Conservation (phyloP, 2,113 vertebrate species). For the Amphiprion percula region DNA sequence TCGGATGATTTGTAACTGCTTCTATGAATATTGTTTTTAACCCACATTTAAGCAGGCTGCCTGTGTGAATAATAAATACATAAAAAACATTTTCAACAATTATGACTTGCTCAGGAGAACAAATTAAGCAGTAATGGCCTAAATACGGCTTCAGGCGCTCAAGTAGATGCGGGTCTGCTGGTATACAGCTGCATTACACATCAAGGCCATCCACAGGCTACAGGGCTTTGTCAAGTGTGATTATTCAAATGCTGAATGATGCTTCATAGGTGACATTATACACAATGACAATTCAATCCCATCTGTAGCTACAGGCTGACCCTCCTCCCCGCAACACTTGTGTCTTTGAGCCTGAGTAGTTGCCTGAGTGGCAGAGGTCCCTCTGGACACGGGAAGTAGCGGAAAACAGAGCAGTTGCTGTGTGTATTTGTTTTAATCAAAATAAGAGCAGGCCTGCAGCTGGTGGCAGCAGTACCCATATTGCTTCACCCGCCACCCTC, state of each 20-base stretch:
- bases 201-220: conserved; percentile 65
- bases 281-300: conserved; percentile 81
- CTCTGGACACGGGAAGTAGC: conserved; percentile 57
- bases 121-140: conserved; percentile 45
- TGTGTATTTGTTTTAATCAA: conserved; percentile 79
- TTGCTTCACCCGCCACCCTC: conserved; percentile 54
- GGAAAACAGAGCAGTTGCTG: conserved; percentile 73
- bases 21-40: conserved; percentile 34
- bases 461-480: conserved; percentile 61
- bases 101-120: conserved; percentile 2
- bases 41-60: conserved; percentile 36
- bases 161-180: conserved; percentile 2
- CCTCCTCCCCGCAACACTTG: conserved; percentile 57
- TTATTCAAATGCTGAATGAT: conserved; percentile 82
- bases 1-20: conserved; percentile 22
- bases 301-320: conserved; percentile 73
- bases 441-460: conserved; percentile 66
- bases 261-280: conserved; percentile 77
- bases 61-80: conserved; percentile 40
- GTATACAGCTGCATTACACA: conserved; percentile 44
- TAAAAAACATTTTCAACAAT: conserved; percentile 30
- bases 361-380: conserved; percentile 67
- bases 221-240: conserved; percentile 71
- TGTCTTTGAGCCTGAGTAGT: conserved; percentile 66
- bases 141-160: conserved; percentile 35